Evolutionary conservation across 2,113 vertebrate genomes (phyloP).

Genomic region (Hippolais icterina): DNA sequence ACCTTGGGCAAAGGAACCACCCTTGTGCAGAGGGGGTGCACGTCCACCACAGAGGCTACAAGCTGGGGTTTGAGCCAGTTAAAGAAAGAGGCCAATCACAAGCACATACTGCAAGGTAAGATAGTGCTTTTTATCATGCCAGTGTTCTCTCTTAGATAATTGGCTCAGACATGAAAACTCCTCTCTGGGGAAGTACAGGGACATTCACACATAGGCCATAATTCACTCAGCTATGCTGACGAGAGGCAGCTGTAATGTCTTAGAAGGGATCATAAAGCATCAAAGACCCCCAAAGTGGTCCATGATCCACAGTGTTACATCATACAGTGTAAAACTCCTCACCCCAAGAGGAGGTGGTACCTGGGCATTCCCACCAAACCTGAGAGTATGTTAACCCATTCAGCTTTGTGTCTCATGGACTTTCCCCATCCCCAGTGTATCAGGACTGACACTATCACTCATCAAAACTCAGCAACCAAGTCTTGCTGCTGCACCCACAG

Average conservation of each 20-base stretch:
- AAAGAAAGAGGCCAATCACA: not conserved
- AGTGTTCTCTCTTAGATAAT: not conserved
- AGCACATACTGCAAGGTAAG: not conserved
- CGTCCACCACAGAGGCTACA: rapidly evolving
- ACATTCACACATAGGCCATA: not conserved
- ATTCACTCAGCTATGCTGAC: not conserved
- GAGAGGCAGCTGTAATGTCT: not conserved
- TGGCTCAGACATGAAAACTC: not conserved
- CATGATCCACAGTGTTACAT: not conserved
- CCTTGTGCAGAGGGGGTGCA: rapidly evolving
- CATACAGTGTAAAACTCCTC: not conserved
- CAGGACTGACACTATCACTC: not conserved
- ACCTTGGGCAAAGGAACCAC: not conserved
- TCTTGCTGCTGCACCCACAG: not conserved
- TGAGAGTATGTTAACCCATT: not conserved
- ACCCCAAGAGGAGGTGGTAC: not conserved
- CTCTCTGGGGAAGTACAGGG: not conserved
- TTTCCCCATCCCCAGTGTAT: not conserved
- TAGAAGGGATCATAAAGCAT: not conserved
- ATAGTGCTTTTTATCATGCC: not conserved
- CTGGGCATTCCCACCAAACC: not conserved
- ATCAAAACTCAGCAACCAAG: not conserved
- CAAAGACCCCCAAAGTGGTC: not conserved
- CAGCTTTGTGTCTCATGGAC: not conserved
- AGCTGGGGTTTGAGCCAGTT: not conserved